phyloP scores from a whole-genome alignment of 2,888 invertebrate genomes.

The Latrodectus elegans region DNA sequence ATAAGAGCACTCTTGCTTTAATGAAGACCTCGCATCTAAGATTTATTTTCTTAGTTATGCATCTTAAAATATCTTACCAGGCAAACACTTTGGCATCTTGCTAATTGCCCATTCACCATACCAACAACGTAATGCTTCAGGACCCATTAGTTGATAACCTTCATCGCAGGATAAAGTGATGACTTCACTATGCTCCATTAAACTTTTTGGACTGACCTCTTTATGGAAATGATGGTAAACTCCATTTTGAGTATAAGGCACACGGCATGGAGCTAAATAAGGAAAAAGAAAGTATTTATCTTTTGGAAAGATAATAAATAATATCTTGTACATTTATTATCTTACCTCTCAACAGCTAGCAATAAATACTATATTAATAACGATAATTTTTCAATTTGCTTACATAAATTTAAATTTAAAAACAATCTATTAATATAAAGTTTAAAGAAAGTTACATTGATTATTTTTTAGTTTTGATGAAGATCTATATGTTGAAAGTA shows the following conservation, averaged over 20 bases:
- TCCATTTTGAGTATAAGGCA: slow-evolving; percentile 81
- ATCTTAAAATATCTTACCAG: slow-evolving; percentile 77
- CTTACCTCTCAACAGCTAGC: too few relatives aligned
- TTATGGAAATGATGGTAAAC: slow-evolving; percentile 70
- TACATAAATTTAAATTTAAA: too few relatives aligned
- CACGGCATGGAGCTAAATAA: slow-evolving; percentile 73
- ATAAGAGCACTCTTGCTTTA: too few relatives aligned
- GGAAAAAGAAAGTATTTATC: neutral
- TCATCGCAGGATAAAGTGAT: slow-evolving; percentile 85
- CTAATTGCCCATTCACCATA: slow-evolving; percentile 88
- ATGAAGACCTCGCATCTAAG: too few relatives aligned
- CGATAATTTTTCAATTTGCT: too few relatives aligned
- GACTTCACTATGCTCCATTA: slow-evolving; percentile 82
- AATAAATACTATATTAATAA: too few relatives aligned
- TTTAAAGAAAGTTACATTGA: too few relatives aligned
- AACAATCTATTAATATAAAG: too few relatives aligned
- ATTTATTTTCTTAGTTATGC: too few relatives aligned
- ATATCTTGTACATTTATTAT: too few relatives aligned
- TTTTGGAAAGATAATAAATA: neutral
- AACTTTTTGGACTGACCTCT: slow-evolving; percentile 78
- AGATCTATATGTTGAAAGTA: too few relatives aligned
- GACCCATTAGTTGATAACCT: slow-evolving; percentile 81
- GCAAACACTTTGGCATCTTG: slow-evolving; percentile 84
- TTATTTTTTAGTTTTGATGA: too few relatives aligned
- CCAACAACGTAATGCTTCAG: slow-evolving; percentile 84